Percentiles rank a stretch among this genome's conserved stretches.
Conservation (phyloP, 2,797 vertebrate species). For the Aselliscus stoliczkanus region DNA sequence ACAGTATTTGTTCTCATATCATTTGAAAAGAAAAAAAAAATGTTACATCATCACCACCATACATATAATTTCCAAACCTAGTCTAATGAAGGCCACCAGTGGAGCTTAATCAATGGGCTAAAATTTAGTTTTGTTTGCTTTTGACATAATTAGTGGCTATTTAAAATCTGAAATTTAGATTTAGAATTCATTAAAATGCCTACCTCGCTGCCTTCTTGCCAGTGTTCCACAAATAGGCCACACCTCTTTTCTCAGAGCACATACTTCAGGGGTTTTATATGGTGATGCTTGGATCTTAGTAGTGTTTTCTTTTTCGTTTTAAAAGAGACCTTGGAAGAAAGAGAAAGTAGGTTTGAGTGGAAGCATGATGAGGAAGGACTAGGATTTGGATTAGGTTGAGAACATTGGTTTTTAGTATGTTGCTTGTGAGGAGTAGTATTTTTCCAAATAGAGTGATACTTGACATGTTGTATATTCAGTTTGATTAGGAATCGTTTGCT, state of each 20-base stretch:
- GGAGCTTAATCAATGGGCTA: neutral
- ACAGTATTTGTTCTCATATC: neutral
- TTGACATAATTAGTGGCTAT: neutral
- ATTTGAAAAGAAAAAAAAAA: neutral
- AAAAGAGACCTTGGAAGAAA: neutral
- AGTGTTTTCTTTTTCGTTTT: neutral
- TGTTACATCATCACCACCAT: neutral
- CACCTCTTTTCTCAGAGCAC: neutral
- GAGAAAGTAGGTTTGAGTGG: neutral
- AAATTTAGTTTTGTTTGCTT: slow-evolving; percentile 29
- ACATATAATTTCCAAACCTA: neutral
- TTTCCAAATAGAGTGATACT: neutral
- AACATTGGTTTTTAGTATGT: neutral
- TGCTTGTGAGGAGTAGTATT: neutral
- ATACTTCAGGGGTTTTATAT: neutral
- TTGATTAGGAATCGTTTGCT: neutral
- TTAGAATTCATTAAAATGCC: neutral
- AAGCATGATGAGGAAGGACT: neutral
- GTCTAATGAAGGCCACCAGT: neutral
- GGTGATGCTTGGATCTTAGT: neutral
- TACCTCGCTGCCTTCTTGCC: neutral
- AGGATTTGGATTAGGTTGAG: neutral
- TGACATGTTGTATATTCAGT: neutral
- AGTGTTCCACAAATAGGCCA: neutral
- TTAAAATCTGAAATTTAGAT: neutral